Conservation (phyloP, 2,113 vertebrate species). For the Pteropus alecto region DNA sequence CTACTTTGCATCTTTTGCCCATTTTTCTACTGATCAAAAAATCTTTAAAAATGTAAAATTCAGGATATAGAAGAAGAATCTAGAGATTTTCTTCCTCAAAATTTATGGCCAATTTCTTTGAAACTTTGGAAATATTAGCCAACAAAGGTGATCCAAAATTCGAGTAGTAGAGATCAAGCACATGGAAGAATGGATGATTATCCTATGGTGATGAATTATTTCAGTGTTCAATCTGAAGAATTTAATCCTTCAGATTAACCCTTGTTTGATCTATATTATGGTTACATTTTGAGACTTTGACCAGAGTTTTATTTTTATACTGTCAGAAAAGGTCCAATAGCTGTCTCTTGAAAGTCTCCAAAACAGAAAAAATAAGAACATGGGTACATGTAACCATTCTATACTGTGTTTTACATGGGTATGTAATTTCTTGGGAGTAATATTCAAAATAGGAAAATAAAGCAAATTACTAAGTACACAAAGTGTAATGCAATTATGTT, state of each 20-base stretch:
- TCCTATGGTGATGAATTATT: background rate
- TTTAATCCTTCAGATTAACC: background rate
- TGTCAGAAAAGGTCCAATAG: background rate
- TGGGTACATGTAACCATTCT: background rate
- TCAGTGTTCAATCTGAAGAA: background rate
- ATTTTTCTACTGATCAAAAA: background rate
- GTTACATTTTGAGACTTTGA: background rate
- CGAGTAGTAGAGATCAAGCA: background rate
- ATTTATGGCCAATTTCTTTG: background rate
- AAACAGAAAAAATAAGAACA: background rate
- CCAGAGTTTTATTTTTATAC: background rate
- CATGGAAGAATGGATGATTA: background rate
- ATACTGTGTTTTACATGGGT: background rate
- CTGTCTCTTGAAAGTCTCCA: background rate
- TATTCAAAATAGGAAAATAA: background rate
- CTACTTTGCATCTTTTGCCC: background rate
- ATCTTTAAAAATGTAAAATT: background rate
- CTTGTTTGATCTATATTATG: background rate
- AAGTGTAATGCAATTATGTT: background rate
- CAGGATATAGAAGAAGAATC: background rate
- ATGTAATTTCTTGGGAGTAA: background rate
- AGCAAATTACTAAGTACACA: background rate
- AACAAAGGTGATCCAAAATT: background rate
- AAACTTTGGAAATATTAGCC: background rate
- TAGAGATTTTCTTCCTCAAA: background rate